Base-by-base conservation (phyloP, 2,888 invertebrate species). In the Sarcophaga caerulescens region DNA sequence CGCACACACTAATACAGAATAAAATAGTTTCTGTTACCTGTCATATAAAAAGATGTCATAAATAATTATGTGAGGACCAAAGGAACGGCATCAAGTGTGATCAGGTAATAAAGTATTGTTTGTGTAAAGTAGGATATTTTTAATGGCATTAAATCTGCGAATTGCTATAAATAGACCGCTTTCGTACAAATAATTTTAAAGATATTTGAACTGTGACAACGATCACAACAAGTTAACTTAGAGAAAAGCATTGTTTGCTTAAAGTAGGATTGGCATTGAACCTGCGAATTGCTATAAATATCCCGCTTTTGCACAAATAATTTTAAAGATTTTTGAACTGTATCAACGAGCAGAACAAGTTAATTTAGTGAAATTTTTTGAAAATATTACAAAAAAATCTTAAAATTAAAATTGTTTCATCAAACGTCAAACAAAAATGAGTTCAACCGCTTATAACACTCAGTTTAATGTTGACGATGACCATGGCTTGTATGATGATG, bases 401-500 rank as follows among this genome's bases (percentile, higher is more conserved):
- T 14, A 52, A 52, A 52, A 52, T 14, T 4, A 14, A 52, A 76
- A 44, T 76, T 76, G 5, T 17, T 77, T 66, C 60, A 63, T n/a
- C 14, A n/a, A 59, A 35, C 3, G 25, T 47, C 21, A 57, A 63
- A 62, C 65, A 44, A 81, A 84, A 66, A 87, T 87, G 85, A 85
- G 69, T 69, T 69, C 81, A 68, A 69, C 57, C 25, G 57, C 81
- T 23, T 71, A 75, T 73, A 75, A 79, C 5, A 82, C 82, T 77
- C 76, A 82, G 45, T 82, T 87, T 74, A 80, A 85, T 19, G 23
- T 79, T 14, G n/a, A 19, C 75, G 17, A 79, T 47, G 70, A 59
- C 4, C 45, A 47, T 11, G 47, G 68, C 78, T 85, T 82, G 85
- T 76, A 80, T 82, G 82, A 82, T 35, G 82, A 85, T 74, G 82